These are phyloP conservation scores for Pantherophis guttatus DNA, from an alignment of 2,113 vertebrate genomes.

Conservation along the genomic window DNA sequence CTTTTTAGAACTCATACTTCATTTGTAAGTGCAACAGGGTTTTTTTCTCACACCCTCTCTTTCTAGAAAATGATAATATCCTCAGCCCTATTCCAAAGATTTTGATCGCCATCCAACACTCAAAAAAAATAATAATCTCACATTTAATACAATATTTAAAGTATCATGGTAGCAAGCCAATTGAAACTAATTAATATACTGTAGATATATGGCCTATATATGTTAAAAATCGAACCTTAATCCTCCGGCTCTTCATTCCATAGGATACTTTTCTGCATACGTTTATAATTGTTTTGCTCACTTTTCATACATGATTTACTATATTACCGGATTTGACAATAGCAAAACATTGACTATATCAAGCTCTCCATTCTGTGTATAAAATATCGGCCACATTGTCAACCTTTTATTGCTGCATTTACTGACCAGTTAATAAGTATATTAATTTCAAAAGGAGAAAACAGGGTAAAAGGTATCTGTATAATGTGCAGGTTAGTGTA, in stretches of 20 bases:
- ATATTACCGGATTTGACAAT: not conserved
- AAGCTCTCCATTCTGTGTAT: not conserved
- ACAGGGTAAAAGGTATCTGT: not conserved
- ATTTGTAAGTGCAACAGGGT: not conserved
- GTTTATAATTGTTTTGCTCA: not conserved
- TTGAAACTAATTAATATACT: not conserved
- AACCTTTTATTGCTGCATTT: not conserved
- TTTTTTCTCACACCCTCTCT: not conserved
- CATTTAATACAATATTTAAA: not conserved
- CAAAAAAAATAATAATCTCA: not conserved
- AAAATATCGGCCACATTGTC: not conserved
- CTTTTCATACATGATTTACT: not conserved
- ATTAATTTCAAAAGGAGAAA: not conserved
- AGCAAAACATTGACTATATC: not conserved
- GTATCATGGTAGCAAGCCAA: not conserved
- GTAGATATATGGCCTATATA: not conserved
- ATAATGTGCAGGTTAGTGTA: constrained; percentile 19
- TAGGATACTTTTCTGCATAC: not conserved
- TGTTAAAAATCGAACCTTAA: not conserved
- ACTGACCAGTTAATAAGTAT: not conserved
- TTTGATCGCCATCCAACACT: not conserved
- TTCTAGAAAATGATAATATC: not conserved
- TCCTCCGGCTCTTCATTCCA: not conserved
- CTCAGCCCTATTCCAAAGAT: not conserved
- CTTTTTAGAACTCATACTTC: not conserved